Conservation (phyloP, 1,140 invertebrate species). For the Pseudomyrmex cubaensis region DNA sequence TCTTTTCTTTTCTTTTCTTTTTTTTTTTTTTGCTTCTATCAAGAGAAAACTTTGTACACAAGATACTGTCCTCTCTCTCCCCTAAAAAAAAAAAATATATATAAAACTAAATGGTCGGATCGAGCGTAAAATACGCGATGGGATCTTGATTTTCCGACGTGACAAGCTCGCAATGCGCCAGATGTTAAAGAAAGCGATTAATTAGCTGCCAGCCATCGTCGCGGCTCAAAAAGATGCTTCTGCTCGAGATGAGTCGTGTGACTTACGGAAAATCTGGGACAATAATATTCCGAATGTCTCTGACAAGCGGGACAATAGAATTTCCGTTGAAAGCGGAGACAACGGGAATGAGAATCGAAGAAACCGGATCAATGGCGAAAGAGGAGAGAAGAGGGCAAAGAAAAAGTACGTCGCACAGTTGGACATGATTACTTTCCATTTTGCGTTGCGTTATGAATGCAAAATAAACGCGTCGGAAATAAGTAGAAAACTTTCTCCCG, state of each 20-base stretch:
- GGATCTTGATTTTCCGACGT: conserved; percentile 25
- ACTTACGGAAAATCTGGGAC: conserved; percentile 55
- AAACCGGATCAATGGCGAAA: conserved; percentile 16
- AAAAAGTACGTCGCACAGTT: conserved; percentile 29
- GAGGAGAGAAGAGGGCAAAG: neutral
- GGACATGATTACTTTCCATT: conserved; percentile 35
- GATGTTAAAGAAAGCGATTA: conserved; percentile 62
- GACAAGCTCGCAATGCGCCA: conserved; percentile 43
- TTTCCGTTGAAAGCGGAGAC: conserved; percentile 45
- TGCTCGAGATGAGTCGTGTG: conserved; percentile 54
- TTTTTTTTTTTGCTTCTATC: neutral
- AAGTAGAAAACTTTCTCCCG: neutral
- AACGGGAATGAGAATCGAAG: conserved; percentile 50
- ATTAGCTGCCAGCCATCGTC: conserved; percentile 46
- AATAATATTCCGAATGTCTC: conserved; percentile 62
- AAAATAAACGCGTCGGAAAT: conserved; percentile 21
- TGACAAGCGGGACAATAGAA: conserved; percentile 63
- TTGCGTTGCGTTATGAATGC: neutral
- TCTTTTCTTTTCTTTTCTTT: neutral
- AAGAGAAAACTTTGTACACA: neutral
- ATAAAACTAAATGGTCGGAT: neutral
- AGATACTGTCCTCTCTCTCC: neutral
- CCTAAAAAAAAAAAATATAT: neutral
- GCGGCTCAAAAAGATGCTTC: conserved; percentile 50
- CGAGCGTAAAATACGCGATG: conserved; percentile 17